phyloP scores from a whole-genome alignment of 2,113 vertebrate species.

The Chauna torquata region DNA sequence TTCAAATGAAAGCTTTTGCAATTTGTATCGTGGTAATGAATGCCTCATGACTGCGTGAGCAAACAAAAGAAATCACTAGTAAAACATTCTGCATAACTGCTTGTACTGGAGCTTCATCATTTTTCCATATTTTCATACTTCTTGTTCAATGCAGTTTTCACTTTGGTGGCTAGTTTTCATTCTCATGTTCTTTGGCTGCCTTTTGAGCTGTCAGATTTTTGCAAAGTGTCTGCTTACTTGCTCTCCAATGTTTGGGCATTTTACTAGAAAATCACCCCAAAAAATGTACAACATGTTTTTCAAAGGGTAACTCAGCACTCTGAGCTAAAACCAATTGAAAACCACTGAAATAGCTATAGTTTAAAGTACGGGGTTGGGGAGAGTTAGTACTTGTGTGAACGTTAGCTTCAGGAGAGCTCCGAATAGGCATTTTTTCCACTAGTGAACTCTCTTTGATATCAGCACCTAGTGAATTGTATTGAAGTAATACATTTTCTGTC shows the following conservation, averaged over 20 bases:
- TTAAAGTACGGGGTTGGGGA: not conserved
- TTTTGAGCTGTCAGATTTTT: not conserved
- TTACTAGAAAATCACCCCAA: not conserved
- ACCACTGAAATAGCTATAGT: not conserved
- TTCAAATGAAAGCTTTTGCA: not conserved
- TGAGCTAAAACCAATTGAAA: not conserved
- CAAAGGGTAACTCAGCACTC: not conserved
- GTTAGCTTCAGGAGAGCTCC: not conserved
- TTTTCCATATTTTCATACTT: not conserved
- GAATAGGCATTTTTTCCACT: not conserved
- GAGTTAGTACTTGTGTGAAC: not conserved
- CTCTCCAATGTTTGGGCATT: not conserved
- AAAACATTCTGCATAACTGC: not conserved
- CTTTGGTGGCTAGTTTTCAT: not conserved
- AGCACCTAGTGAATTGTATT: not conserved
- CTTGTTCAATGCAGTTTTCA: not conserved
- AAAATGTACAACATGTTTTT: not conserved
- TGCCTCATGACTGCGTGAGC: not conserved
- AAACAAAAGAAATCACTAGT: not conserved
- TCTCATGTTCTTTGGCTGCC: not conserved
- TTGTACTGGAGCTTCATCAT: not conserved
- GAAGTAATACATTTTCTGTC: not conserved
- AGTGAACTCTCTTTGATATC: not conserved
- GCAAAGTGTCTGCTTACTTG: not conserved
- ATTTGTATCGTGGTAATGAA: not conserved